Evolutionary conservation across 1,140 invertebrate species (phyloP), one percentile per base, ranked within the genome.

Genomic region (Drosophila sproati): DNA sequence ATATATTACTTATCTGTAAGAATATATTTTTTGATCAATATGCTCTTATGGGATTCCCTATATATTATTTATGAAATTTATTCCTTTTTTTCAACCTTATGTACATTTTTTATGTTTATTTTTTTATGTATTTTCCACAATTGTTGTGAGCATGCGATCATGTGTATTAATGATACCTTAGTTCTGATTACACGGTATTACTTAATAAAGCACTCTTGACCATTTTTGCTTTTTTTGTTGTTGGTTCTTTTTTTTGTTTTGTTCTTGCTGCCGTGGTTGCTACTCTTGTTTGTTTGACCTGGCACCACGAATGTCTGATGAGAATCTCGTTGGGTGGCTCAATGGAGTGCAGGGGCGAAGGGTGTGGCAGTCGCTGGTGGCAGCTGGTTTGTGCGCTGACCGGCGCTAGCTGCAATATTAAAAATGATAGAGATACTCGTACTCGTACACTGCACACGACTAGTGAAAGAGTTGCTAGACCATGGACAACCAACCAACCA

Each of bases 401-500:
- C 51, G 63, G 56, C 61, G 61, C 47, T 76, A 50, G 77, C 56
- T 72, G 28, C 62, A 71, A 80, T 79, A 79, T 79, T 80, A 76
- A 80, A 80, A 80, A 81, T 80, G 59, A 81, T 80, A 81, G 20
- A 37, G 35, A 37, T 37, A 37, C 35, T 5, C 34, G 4, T 34
- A 4, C 34, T 34, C 5, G 4, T 7, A 5, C 35, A 37, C 35
- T 6, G 8, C 35, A 37, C 35, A 43, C 10, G 32, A 47, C 41
- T 37, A 56, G 50, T 47, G 45, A 60, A 66, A 78, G 63, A 73
- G 43, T 63, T 52, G 62, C 66, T 75, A 50, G 60, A 80, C 64
- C 78, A 70, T 78, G 55, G 52, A 41, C 63, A 52, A 54, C 64
- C 39, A 39, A 39, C 37, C 4, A 39, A 39, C 39, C 1, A 10